phyloP scores from a whole-genome alignment of 2,888 invertebrate genomes.

The Metacarcinus magister region DNA sequence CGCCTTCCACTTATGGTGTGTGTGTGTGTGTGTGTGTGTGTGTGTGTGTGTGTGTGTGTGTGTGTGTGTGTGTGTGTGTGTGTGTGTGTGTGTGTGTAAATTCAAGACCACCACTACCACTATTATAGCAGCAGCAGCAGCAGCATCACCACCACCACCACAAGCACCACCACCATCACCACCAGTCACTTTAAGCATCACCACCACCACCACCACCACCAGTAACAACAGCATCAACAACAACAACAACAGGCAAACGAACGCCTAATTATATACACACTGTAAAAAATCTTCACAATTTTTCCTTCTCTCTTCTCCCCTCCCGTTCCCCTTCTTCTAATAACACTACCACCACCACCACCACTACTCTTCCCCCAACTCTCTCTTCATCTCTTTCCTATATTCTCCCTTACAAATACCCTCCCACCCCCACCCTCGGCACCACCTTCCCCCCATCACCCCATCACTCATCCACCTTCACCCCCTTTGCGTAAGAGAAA shows the following conservation, averaged over 20 bases:
- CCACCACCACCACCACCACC: background rate
- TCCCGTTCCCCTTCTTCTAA: background rate
- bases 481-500: background rate
- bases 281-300: background rate
- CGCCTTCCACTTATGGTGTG: background rate
- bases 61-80: too few relatives aligned
- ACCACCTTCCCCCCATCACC: background rate
- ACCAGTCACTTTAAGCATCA: background rate
- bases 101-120: background rate
- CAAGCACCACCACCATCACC: background rate
- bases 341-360: background rate
- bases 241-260: background rate
- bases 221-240: background rate
- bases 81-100: too few relatives aligned
- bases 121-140: background rate
- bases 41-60: slow-evolving; percentile 41
- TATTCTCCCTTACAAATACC: background rate
- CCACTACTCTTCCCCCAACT: background rate
- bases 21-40: slow-evolving; percentile 43
- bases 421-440: background rate
- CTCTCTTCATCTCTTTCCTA: background rate
- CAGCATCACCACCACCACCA: background rate
- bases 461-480: background rate
- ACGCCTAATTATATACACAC: background rate
- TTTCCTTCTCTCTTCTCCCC: background rate